Evolutionary conservation across 2,797 vertebrate species (phyloP).

Genomic region (Clarias laeviceps): DNA sequence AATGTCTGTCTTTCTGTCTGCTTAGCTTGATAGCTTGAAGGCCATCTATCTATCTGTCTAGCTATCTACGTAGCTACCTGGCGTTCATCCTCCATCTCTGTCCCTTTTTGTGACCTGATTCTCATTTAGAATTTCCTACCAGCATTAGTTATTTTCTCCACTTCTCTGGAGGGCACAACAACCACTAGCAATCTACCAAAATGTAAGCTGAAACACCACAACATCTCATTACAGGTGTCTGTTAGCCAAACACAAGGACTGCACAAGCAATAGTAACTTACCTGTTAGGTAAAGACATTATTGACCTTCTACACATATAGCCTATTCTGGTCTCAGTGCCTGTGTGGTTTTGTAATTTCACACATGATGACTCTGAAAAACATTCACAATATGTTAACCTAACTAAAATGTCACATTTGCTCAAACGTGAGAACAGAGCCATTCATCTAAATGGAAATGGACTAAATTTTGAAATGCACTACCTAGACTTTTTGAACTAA

Average conservation of each 20-base stretch:
- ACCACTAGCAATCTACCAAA: not conserved
- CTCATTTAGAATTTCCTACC: no score
- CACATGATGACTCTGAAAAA: conserved; percentile 58
- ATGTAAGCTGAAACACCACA: conserved; percentile 9
- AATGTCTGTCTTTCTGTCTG: no score
- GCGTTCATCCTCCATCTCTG: not conserved
- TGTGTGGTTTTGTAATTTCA: conserved; percentile 60
- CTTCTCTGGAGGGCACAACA: conserved; percentile 28
- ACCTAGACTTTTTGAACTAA: conserved; percentile 49
- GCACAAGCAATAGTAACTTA: conserved; percentile 48
- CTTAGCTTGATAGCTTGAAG: no score
- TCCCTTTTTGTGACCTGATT: no score
- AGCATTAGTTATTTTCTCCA: conserved; percentile 1
- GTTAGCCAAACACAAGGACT: conserved; percentile 28
- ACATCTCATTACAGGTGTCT: conserved; percentile 46
- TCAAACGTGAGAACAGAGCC: conserved; percentile 57
- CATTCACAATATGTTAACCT: conserved; percentile 60
- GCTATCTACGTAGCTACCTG: not conserved
- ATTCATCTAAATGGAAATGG: conserved; percentile 61
- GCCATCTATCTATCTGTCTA: no score
- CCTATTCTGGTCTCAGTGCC: conserved; percentile 43
- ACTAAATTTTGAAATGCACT: conserved; percentile 54
- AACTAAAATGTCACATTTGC: conserved; percentile 61
- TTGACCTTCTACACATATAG: conserved; percentile 43
- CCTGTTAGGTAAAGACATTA: conserved; percentile 53